Percentiles rank a stretch among this genome's conserved stretches.
Conservation (phyloP, 1,140 invertebrate genomes). For the Cataglyphis hispanica region DNA sequence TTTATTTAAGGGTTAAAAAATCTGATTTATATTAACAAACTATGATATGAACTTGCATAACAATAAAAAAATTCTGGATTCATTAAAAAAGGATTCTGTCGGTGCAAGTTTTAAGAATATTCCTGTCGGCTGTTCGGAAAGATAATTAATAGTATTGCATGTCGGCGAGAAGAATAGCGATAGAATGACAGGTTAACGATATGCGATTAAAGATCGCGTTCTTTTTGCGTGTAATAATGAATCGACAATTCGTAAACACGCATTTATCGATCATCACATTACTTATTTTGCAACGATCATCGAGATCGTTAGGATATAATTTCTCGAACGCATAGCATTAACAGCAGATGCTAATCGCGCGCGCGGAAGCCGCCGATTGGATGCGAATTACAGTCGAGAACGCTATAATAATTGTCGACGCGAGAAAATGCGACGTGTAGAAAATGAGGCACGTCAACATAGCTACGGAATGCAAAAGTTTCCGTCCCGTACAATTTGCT, state of each 20-base stretch:
- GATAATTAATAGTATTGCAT: conserved; percentile 12
- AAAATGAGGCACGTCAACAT: conserved; percentile 50
- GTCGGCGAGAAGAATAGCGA: background rate
- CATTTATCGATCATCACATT: background rate
- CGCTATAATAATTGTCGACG: conserved; percentile 36
- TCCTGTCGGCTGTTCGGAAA: background rate
- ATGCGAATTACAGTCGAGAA: background rate
- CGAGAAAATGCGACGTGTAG: conserved; percentile 56
- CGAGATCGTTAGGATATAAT: conserved; percentile 43
- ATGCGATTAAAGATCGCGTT: conserved; percentile 28
- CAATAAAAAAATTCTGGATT: background rate
- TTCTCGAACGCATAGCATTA: conserved; percentile 38
- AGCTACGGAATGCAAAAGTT: conserved; percentile 39
- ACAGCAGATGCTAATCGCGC: conserved; percentile 29
- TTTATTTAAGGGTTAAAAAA: too few species aligned
- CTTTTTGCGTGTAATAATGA: conserved; percentile 11
- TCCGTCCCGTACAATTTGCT: conserved; percentile 14
- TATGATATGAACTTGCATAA: too few species aligned
- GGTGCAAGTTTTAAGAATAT: conserved; percentile 22
- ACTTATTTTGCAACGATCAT: conserved; percentile 46
- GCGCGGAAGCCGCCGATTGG: background rate
- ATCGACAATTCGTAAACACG: conserved; percentile 29
- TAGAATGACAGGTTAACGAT: conserved; percentile 3
- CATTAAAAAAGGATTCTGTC: background rate
- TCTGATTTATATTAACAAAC: too few species aligned